Conservation (phyloP, 1,140 invertebrate species). For the Harpegnathos saltator region DNA sequence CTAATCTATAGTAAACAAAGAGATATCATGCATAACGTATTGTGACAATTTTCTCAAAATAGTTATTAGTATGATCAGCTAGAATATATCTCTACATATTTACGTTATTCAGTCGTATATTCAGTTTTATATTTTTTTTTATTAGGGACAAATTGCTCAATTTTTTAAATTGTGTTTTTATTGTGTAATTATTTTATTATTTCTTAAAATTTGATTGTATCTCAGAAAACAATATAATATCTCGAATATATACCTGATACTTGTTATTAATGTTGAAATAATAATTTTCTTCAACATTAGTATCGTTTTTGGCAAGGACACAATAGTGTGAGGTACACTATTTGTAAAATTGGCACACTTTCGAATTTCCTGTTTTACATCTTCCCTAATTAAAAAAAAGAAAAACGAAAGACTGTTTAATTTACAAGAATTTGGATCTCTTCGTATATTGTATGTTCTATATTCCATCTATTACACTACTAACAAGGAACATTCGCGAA, state of each 20-base stretch:
- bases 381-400: conserved; percentile 50
- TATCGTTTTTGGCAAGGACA: conserved; percentile 75
- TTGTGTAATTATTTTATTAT: too few species aligned
- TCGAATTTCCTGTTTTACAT: conserved; percentile 75
- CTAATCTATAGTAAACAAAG: conserved; percentile 70
- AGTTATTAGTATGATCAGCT: too few species aligned
- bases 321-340: conserved; percentile 19
- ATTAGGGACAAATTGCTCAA: too few species aligned
- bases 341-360: conserved; percentile 79
- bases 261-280: conserved; percentile 82
- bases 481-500: too few species aligned
- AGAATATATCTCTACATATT: too few species aligned
- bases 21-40: neutral
- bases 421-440: neutral
- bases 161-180: too few species aligned
- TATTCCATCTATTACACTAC: neutral
- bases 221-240: neutral
- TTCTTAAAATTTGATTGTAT: neutral
- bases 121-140: too few species aligned
- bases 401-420: too few species aligned
- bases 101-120: too few species aligned
- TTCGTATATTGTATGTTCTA: neutral
- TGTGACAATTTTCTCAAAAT: too few species aligned
- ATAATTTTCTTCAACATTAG: conserved; percentile 82
- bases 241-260: conserved; percentile 75